phyloP scores from a whole-genome alignment of 1,140 invertebrate genomes.

The Drosophila ambigua region DNA sequence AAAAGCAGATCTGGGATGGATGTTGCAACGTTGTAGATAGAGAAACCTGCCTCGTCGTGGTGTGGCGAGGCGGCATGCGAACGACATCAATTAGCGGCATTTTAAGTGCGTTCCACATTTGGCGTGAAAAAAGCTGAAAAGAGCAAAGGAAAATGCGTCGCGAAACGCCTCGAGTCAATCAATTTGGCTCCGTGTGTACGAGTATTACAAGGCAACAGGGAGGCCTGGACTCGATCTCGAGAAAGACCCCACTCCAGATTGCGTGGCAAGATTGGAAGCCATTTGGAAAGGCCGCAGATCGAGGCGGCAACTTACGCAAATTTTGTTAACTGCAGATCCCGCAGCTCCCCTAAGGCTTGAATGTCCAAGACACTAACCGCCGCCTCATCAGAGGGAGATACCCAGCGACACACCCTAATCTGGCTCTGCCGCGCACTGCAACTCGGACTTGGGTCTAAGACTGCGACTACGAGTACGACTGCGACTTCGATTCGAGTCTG shows the following conservation, averaged over 20 bases:
- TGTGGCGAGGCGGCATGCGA: constrained; percentile 42
- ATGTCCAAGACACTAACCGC: constrained; percentile 37
- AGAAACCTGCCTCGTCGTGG: constrained; percentile 39
- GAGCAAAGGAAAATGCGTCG: constrained; percentile 64
- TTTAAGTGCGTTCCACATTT: constrained; percentile 75
- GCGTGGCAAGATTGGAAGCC: constrained; percentile 66
- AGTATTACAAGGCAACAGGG: constrained; percentile 17
- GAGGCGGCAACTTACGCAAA: constrained; percentile 69
- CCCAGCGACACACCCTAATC: constrained; percentile 71
- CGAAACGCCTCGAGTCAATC: constrained; percentile 78
- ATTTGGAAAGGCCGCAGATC: constrained; percentile 73
- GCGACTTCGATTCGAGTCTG: background rate
- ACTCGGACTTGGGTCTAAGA: constrained; percentile 5
- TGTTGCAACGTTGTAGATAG: constrained; percentile 45
- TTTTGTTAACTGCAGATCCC: constrained; percentile 39
- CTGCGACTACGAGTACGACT: too few relatives aligned
- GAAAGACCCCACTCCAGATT: constrained; percentile 55
- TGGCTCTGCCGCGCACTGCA: constrained; percentile 11
- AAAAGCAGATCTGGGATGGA: constrained; percentile 17
- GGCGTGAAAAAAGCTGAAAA: constrained; percentile 72
- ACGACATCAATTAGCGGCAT: constrained; percentile 78
- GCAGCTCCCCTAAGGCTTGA: constrained; percentile 28
- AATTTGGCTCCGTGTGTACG: constrained; percentile 44
- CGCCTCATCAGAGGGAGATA: constrained; percentile 61
- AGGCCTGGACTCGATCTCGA: constrained; percentile 28